Conservation (phyloP, 2,797 vertebrate genomes). For the Tapirus indicus region DNA sequence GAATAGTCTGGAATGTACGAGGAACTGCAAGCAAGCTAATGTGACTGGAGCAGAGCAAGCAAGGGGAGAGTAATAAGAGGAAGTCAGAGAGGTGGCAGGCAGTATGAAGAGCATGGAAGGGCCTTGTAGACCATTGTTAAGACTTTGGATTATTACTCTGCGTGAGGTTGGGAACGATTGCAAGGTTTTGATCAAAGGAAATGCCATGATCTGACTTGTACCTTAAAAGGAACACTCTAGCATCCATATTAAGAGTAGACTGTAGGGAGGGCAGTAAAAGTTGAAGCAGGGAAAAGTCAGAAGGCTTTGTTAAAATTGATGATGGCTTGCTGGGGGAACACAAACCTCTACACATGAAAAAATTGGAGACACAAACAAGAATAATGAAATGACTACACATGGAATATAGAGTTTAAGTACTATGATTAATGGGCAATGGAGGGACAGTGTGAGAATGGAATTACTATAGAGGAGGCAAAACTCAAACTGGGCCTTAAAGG, state of each 20-base stretch:
- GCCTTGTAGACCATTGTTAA: background rate
- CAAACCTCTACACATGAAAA: constrained; percentile 7
- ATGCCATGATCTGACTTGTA: background rate
- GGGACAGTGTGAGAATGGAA: background rate
- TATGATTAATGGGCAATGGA: background rate
- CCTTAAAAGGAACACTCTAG: background rate
- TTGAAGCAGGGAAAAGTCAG: constrained; percentile 9
- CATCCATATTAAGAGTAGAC: background rate
- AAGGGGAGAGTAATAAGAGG: background rate
- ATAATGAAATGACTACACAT: background rate
- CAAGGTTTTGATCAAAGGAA: background rate
- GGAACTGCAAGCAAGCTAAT: background rate
- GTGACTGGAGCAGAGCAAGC: background rate
- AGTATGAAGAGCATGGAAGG: background rate
- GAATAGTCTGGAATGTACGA: background rate
- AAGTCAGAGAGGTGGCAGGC: background rate
- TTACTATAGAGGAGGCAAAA: background rate
- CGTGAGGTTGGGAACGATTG: background rate
- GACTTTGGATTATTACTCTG: background rate
- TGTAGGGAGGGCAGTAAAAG: background rate
- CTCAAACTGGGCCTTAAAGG: background rate
- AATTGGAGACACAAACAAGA: background rate
- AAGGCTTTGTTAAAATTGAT: background rate
- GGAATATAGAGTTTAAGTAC: background rate
- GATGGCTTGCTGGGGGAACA: background rate